Evolutionary conservation across 2,888 invertebrate species (phyloP), one percentile per base, ranked within the genome.

Genomic region (Zonitis immaculata): DNA sequence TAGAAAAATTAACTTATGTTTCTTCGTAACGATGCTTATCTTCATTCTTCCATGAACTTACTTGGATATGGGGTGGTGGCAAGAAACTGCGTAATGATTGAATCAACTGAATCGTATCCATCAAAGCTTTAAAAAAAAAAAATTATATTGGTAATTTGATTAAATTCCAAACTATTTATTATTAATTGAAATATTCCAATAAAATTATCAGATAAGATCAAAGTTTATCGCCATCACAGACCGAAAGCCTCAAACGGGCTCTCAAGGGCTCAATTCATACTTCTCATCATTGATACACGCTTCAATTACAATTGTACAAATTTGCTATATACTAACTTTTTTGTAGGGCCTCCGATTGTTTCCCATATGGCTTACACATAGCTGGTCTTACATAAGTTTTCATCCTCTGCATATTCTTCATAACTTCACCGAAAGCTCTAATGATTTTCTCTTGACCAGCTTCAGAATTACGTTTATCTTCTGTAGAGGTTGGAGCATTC

Each of bases 341-440:
- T 76, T 91, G 91, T 66, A 91, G 79, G 70, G 90, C 88, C 78
- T 91, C 91, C 59, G 90, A 90, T 76, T 91, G 91, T 74, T 91
- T 91, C 61, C 91, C 91, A 74, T 91, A 91, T 18, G 91, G 91
- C 76, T 91, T 91, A 74, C 91, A 91, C 91, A 91, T 91, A 54
- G 91, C 87, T 57, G 91, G 91, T 52, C 91, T 82, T 65, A 91
- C 90, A 70, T 90, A 91, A 45, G 89, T 88, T 73, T 91, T 89
- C 89, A 91, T 91, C 69, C 91, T 84, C 64, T 87, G 86, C 86
- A 91, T 86, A 76, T 91, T 91, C 69, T 90, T 88, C 84, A 91
- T 91, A 44, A 91, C 83, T 76, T 91, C 91, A 0, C 87, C 85
- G 76, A 91, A 91, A 14, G 90, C 89, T 56, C 91, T 81, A 54